Evolutionary conservation across 2,888 invertebrate genomes (phyloP), one percentile per base, ranked within the genome.

Genomic region (Tromatobia lineatoria): DNA sequence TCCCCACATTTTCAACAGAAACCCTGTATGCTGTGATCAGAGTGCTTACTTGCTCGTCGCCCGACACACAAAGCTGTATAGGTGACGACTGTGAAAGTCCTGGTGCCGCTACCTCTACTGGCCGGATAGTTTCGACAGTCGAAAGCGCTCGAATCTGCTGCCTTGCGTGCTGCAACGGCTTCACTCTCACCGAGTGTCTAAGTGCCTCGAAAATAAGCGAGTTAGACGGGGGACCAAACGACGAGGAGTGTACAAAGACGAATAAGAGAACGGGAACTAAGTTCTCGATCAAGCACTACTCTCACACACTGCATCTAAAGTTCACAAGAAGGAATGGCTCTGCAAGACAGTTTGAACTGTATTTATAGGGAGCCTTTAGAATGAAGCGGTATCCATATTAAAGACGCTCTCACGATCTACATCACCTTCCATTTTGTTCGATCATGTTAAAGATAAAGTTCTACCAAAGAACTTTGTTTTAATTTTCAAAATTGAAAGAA

Each of bases 161-260:
- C 71, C 64, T 77, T 34, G 57, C 57, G 71, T 59, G 45, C 38
- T 59, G 34, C 57, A 57, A 45, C 57, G 61, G 18, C 61, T 50
- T 71, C 66, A 59, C 38, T 45, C 79, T 70, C 38, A 13, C 57
- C 74, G 38, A 23, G 66, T 80, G 76, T 73, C 80, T 80, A 75
- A 80, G 80, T 80, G 76, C 66, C 75, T 80, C 52, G 66, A 76
- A 76, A 77, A 77, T 75, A 66, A 79, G 70, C 80, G 69, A 80
- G 75, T 78, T 61, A 79, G 69, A 78, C 45, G 52, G 13, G 54
- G 18, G 57, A 59, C 57, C 50, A 66, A 57, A 13, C 50, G 59
- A 71, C 25, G 34, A 50, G 23, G 20, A 54, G 79, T 75, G 57
- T 59, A 69, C 66, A 52, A 71, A 76, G 70, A 79, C 70, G 75